phyloP scores from a whole-genome alignment of 1,140 invertebrate genomes.

The Samia ricini region DNA sequence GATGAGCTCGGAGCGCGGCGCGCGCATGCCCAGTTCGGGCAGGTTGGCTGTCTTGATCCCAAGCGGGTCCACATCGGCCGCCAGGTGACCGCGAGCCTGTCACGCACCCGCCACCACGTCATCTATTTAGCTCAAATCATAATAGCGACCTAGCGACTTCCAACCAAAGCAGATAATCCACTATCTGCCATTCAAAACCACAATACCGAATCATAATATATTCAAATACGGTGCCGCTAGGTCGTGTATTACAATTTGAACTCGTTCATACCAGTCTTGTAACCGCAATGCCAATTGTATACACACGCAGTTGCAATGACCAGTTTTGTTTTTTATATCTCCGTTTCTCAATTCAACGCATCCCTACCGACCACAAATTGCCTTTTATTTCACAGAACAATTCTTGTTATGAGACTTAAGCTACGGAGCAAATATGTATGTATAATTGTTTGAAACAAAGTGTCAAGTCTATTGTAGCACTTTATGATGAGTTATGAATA shows the following conservation, averaged over 20 bases:
- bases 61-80: constrained; percentile 96
- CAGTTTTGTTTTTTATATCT: constrained; percentile 7
- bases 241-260: constrained; percentile 37
- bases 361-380: constrained; percentile 4
- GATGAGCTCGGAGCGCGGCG: constrained; percentile 72
- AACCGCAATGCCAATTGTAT: constrained; percentile 36
- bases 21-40: constrained; percentile 70
- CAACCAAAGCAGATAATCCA: not conserved
- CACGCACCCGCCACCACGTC: constrained; percentile 55
- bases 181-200: not conserved
- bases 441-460: constrained; percentile 1
- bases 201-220: not conserved
- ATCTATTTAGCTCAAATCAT: constrained; percentile 36
- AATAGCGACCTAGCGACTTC: constrained; percentile 38
- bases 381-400: not conserved
- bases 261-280: constrained; percentile 24
- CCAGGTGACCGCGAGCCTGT: constrained; percentile 96
- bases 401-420: not conserved
- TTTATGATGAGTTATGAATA: not conserved
- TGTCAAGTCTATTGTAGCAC: not conserved
- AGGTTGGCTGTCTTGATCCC: constrained; percentile 82
- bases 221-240: constrained; percentile 21
- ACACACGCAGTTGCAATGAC: constrained; percentile 31
- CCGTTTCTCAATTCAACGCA: constrained; percentile 13
- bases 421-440: not conserved